Base-by-base conservation (phyloP, 2,113 vertebrate genomes). In the Aplodontia rufa region DNA sequence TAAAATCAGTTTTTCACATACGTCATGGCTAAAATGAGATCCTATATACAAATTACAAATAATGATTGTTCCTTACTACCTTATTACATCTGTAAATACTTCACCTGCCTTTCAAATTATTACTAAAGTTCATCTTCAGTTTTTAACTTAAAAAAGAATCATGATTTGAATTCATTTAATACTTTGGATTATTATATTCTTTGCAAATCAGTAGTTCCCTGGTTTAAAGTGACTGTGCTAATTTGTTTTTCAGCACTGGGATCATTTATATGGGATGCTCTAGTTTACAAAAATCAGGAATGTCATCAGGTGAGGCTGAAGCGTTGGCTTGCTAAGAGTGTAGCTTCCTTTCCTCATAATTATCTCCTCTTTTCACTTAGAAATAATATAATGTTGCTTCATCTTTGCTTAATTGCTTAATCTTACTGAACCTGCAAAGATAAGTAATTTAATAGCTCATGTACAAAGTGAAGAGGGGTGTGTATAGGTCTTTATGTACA, bases 31-130 rank as follows among this genome's bases (percentile, higher is more conserved):
- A 90, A 64, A 91, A 74, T 64, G 0, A 91, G 94, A 97, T 95
- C 80, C 78, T 42, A 58, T 87, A 74, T 94, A 53, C 60, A 40
- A 97, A 96, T 95, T 97, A 58, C 17, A 19, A 80, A n/a, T 6
- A 76, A 22, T 40, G 0, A 90, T 40, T n/a, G 20, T 95, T 85
- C 88, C 81, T 87, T 42, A 95, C 4, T 10, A 8, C 16, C 13
- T 94, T 40, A 93, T 97, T 88, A 51, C 5, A 10, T 30, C 75
- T 93, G 14, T 32, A 89, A 76, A 10, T 42, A 55, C 24, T 72
- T 94, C 88, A 90, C 16, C 10, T 47, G 78, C 19, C 93, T 90
- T 28, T 66, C 92, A 83, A 60, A 42, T 32, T 89, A 3, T 89
- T 96, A 92, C 40, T 60, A 83, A 88, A 82, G 42, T 92, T 76